Base-by-base conservation (phyloP, 2,888 invertebrate species). In the Campoletis raptor region DNA sequence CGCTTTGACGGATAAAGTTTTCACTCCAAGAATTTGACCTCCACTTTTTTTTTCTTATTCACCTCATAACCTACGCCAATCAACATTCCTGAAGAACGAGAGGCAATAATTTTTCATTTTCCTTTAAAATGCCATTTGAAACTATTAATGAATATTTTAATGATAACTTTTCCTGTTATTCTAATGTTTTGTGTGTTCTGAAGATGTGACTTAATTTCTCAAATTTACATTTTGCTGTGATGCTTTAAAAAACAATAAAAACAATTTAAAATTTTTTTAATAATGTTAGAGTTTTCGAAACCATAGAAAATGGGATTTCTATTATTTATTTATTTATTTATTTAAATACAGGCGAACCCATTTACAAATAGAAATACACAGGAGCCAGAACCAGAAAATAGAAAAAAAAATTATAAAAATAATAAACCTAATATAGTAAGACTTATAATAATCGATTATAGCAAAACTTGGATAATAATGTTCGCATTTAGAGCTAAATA, bases 1-100 rank as follows among this genome's bases (percentile, higher is more conserved):
- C 57, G 74, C 30, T 69, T 70, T 76, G 52, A 73, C 76, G 69
- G 81, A 73, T 67, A 81, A 86, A 86, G 69, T 83, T 86, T 86
- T 78, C 77, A 61, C 57, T 54, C 72, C 57, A 64, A 66, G 30
- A 21, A 52, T 52, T 52, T 30, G 30, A n/a, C 76, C 57, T 45
- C 30, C 42, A 10, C 48, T 37, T 57, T 9, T 40, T 48, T n/a
- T 72, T 61, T 73, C 40, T 37, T 45, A 37, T 37, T 18, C 42
- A 64, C 40, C 61, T 73, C 54, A 12, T 67, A n/a, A 74, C 21
- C 54, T 48, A 48, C 57, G 48, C 64, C 45, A 24, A 69, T 69
- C 74, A 76, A 74, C 69, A 64, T 42, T 72, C 24, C 54, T 37
- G 2, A 21, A 30, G 74, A 24, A 77, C 66, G 36, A 66, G 67